Base-by-base conservation (phyloP, 2,113 vertebrate genomes). In the Onychostoma macrolepis region DNA sequence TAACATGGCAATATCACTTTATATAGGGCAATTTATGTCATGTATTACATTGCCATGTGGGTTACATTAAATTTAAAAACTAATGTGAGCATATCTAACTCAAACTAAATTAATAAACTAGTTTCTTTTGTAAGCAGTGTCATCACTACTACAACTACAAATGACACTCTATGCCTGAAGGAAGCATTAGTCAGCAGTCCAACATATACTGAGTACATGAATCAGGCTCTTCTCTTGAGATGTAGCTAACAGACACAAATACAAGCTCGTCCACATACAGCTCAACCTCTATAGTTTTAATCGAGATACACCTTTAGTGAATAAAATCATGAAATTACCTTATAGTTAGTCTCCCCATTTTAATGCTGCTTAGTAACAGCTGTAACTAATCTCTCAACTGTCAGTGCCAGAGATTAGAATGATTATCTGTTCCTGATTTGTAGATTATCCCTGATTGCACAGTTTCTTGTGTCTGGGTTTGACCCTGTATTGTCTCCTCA, bases 301-400 rank as follows among this genome's bases (percentile, higher is more conserved):
- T 10, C 1, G 6, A 71, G 7, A 69, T 69, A 71, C 67, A 36
- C 2, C 17, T 19, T 19, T 19, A 12, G 4, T 13, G 56, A 36
- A 58, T n/a, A 58, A 24, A 58, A 56, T 7, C 50, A 58, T 38
- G 30, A 58, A 79, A 19, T 79, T n/a, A 6, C 17, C 26, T n/a
- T 61, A 11, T 30, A 79, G 77, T 36, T 53, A 33, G 28, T 78
- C 48, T 30, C 28, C 9, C 9, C 28, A 8, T 24, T 58, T 11
- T 15, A 1, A 80, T 56, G 33, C 11, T 38, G 50, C 77, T 36
- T 36, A 38, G 33, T 21, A 80, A 80, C 50, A 80, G 50, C 77
- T 38, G 21, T 80, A 80, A 80, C 77, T 80, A 80, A 80, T 80
- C 53, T 2, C 26, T 50, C 4, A 33, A 78, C 76, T 53, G 48